Conservation (phyloP, 1,140 invertebrate genomes). For the Listronotus oregonensis region DNA sequence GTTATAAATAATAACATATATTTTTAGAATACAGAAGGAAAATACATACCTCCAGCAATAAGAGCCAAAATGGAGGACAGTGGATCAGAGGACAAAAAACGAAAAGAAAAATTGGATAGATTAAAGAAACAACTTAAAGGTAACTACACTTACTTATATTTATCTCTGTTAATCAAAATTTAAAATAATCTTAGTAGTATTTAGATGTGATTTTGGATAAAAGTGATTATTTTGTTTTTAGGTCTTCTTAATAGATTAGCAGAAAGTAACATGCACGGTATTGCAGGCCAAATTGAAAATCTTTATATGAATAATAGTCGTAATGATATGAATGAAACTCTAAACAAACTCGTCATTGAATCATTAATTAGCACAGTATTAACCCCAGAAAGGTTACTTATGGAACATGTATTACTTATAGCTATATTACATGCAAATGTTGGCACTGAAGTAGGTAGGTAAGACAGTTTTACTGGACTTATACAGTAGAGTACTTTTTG, state of each 20-base stretch:
- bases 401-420: slow-evolving; percentile 84
- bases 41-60: slow-evolving; percentile 85
- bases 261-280: slow-evolving; percentile 85
- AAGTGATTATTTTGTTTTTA: slow-evolving; percentile 37
- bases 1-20: no score
- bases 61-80: slow-evolving; percentile 58
- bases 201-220: not conserved
- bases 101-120: slow-evolving; percentile 65
- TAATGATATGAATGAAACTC: slow-evolving; percentile 80
- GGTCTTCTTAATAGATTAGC: slow-evolving; percentile 85
- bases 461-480: no score
- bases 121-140: slow-evolving; percentile 82
- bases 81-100: slow-evolving; percentile 57
- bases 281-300: slow-evolving; percentile 73
- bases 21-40: slow-evolving; percentile 59
- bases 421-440: slow-evolving; percentile 88
- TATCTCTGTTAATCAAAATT: no score
- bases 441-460: slow-evolving; percentile 83
- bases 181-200: not conserved
- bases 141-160: no score
- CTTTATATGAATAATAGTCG: slow-evolving; percentile 77
- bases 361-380: slow-evolving; percentile 66
- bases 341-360: slow-evolving; percentile 72
- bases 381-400: slow-evolving; percentile 78
- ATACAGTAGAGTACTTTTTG: not conserved